Evolutionary conservation across 2,113 vertebrate genomes (phyloP).

Genomic region (Cryptomyrus ogoouensis): DNA sequence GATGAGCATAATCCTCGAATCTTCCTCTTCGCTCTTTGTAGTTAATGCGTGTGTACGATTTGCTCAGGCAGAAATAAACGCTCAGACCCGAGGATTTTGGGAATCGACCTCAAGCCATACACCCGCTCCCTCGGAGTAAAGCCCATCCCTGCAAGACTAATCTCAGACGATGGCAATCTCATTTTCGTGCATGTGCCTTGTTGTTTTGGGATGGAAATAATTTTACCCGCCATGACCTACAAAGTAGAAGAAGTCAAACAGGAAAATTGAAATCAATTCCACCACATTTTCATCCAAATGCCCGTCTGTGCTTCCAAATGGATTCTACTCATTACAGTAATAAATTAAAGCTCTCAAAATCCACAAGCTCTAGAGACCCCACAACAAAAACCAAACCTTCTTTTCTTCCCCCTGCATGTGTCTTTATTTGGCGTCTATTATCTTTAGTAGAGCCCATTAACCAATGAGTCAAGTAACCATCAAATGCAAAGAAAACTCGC

Average conservation of each 20-base stretch:
- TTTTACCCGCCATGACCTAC: background rate
- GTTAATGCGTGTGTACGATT: constrained; percentile 13
- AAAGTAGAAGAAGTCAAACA: background rate
- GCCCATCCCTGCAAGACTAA: background rate
- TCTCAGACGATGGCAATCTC: background rate
- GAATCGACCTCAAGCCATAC: background rate
- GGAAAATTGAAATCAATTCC: constrained; percentile 6
- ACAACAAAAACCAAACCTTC: background rate
- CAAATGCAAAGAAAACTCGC: background rate
- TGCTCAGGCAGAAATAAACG: background rate
- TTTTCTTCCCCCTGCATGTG: background rate
- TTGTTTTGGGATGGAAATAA: background rate
- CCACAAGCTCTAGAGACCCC: background rate
- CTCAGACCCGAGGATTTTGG: background rate
- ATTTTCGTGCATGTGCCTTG: background rate
- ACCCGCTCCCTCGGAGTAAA: background rate
- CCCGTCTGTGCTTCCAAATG: background rate
- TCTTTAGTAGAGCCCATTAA: constrained; percentile 8
- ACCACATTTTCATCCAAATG: background rate
- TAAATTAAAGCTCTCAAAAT: constrained; percentile 12
- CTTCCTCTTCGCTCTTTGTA: constrained; percentile 10
- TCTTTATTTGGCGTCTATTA: constrained; percentile 12
- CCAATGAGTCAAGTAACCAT: constrained; percentile 21
- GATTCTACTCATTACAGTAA: constrained; percentile 11
- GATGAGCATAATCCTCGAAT: constrained; percentile 35